Percentiles rank a stretch among this genome's conserved stretches.
Conservation (phyloP, 2,888 invertebrate genomes). For the Drosophila mercatorum region DNA sequence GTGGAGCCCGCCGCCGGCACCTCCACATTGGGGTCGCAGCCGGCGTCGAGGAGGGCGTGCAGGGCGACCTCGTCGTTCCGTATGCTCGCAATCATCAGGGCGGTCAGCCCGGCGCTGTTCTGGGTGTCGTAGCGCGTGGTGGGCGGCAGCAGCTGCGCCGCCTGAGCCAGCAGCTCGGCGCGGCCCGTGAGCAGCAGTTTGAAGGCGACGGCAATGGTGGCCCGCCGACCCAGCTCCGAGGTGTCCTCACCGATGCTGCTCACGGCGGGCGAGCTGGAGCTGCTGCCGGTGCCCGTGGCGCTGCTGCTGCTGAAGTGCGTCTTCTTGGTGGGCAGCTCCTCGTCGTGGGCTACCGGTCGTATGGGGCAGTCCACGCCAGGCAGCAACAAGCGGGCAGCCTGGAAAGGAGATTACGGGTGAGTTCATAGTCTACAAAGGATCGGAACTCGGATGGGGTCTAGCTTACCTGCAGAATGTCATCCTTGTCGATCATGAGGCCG, state of each 20-base stretch:
- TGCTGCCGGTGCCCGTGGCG: slow-evolving; percentile 61
- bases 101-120: slow-evolving; percentile 92
- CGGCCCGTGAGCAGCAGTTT: slow-evolving; percentile 92
- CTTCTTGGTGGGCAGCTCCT: slow-evolving; percentile 85
- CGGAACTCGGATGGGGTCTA: neutral
- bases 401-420: neutral
- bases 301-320: slow-evolving; percentile 62
- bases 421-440: no score
- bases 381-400: slow-evolving; percentile 90
- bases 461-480: slow-evolving; percentile 92
- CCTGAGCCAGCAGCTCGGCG: slow-evolving; percentile 91
- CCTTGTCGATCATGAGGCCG: slow-evolving; percentile 91
- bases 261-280: slow-evolving; percentile 57
- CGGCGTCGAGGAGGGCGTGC: slow-evolving; percentile 90
- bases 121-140: slow-evolving; percentile 90
- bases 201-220: slow-evolving; percentile 91
- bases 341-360: slow-evolving; percentile 88
- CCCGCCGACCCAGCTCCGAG: slow-evolving; percentile 87
- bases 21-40: slow-evolving; percentile 93
- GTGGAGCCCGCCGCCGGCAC: slow-evolving; percentile 86
- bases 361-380: slow-evolving; percentile 96
- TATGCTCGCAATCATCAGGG: slow-evolving; percentile 93
- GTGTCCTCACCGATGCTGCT: slow-evolving; percentile 80
- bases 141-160: slow-evolving; percentile 90
- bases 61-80: slow-evolving; percentile 92